Evolutionary conservation across 2,797 vertebrate species (phyloP), one percentile per base, ranked within the genome.

Genomic region (Odontamblyopus lacepedii): DNA sequence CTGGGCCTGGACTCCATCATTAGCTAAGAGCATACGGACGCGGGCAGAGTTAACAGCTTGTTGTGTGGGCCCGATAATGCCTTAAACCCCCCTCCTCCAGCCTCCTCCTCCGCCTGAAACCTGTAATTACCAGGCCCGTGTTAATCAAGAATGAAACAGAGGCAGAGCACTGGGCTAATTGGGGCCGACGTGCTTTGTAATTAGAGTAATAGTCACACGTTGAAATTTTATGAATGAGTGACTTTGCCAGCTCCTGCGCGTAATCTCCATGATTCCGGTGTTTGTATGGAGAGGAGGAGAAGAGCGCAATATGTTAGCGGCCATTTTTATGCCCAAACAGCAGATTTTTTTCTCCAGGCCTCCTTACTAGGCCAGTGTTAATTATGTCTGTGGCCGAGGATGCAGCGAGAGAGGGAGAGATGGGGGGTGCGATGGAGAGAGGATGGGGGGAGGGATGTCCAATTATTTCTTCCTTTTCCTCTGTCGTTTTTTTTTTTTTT

Each of bases 221-320:
- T 94, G 91, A 91, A 94, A 95, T 96, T 96, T 94, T 95, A 95
- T 94, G 94, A 95, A 92, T 95, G 95, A 95, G 93, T 95, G 94
- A 93, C 91, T 96, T 95, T 92, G 95, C 92, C 92, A 93, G 92
- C 76, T 95, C 93, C 85, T 56, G 80, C 92, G 94, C 87, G 83
- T 83, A 76, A 85, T 87, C 86, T 87, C 87, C 91, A 89, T 94
- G 90, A 92, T 94, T 93, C 83, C 88, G 90, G 86, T 91, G 70
- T 94, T 94, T 92, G 83, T 80, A 85, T 91, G 78, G 82, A 81
- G 87, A 35, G 61, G 61, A 63, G 61, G 8, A 86, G 88, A 92
- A 23, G 77, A 80, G 81, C 72, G 91, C 87, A 87, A 88, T 95
- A 94, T 92, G 93, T 92, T 94, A 81, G 85, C 80, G 85, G 90